Evolutionary conservation across 92 coral and sea anemone species (phyloP).

Genomic region (Nematostella vectensis): DNA sequence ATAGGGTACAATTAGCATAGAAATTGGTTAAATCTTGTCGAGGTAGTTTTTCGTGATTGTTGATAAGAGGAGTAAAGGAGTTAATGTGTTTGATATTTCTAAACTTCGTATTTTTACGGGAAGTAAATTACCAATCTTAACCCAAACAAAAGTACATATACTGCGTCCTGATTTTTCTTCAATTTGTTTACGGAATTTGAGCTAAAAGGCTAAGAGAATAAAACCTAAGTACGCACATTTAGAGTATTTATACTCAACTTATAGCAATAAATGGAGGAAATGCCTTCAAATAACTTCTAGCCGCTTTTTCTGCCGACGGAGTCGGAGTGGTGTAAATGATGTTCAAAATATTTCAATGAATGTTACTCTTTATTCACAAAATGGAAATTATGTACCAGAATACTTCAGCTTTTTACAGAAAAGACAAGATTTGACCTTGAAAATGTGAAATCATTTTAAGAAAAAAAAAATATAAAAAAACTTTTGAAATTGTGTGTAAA

Average conservation of each 20-base stretch:
- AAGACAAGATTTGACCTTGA: too few relatives aligned
- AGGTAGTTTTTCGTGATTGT: constrained; percentile 49
- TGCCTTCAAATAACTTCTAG: too few relatives aligned
- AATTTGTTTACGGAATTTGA: not conserved
- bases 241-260: constrained; percentile 1
- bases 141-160: constrained; percentile 24
- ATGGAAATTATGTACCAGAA: too few relatives aligned
- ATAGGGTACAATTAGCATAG: constrained; percentile 85
- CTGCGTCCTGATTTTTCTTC: constrained; percentile 13
- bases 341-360: too few relatives aligned
- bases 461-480: too few relatives aligned
- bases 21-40: constrained; percentile 47
- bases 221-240: not conserved
- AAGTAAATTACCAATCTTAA: constrained; percentile 55
- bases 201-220: not conserved
- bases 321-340: too few relatives aligned
- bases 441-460: too few relatives aligned
- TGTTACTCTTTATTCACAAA: too few relatives aligned
- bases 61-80: constrained; percentile 58
- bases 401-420: too few relatives aligned
- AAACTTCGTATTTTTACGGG: constrained; percentile 23
- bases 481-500: not conserved
- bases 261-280: too few relatives aligned
- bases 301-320: too few relatives aligned
- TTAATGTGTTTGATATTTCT: constrained; percentile 23